Conservation (phyloP, 2,797 vertebrate species). For the Sternotherus odoratus region DNA sequence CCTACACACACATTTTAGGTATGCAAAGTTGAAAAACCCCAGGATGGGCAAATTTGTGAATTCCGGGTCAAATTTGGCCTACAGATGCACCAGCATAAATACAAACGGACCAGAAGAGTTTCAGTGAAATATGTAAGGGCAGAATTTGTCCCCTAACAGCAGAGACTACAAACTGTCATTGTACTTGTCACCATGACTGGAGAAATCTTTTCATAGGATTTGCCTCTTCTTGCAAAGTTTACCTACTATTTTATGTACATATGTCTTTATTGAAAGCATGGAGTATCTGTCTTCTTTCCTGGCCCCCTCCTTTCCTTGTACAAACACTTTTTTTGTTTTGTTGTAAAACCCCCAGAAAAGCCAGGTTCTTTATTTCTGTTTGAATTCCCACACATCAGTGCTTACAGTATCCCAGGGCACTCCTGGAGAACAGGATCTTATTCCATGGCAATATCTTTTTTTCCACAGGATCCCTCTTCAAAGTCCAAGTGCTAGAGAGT, state of each 20-base stretch:
- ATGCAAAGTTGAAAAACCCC: not conserved
- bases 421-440: constrained; percentile 56
- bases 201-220: not conserved
- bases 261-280: not conserved
- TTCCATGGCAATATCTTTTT: constrained; percentile 19
- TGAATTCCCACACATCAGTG: constrained; percentile 52
- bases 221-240: constrained; percentile 7
- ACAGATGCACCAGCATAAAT: accelerated
- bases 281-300: not conserved
- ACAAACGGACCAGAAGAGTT: not conserved
- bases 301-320: constrained; percentile 31
- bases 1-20: accelerated
- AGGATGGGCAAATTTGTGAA: accelerated
- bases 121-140: not conserved
- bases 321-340: constrained; percentile 59
- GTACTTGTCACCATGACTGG: not conserved
- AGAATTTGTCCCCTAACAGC: not conserved
- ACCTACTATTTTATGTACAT: not conserved
- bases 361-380: constrained; percentile 48
- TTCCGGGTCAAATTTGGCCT: not conserved
- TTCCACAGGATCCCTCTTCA: constrained; percentile 29
- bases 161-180: not conserved
- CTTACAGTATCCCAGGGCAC: constrained; percentile 21
- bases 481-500: constrained; percentile 14
- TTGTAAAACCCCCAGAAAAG: constrained; percentile 43